Conservation (phyloP, 2,113 vertebrate genomes). For the Ptilorrhoa leucosticta region DNA sequence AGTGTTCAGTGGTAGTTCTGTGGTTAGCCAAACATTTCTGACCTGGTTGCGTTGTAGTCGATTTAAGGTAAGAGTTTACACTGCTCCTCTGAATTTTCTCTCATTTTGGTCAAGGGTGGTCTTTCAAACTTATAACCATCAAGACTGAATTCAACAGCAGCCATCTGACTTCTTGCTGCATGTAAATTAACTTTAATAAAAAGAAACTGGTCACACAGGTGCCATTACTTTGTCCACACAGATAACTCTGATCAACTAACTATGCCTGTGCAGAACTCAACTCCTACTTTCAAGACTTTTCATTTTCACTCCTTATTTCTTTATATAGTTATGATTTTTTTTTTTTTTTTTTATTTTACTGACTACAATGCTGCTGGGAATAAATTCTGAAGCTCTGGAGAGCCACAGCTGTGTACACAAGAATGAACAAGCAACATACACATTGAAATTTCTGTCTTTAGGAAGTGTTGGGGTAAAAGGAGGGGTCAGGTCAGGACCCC, state of each 20-base stretch:
- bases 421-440: background rate
- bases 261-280: background rate
- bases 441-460: background rate
- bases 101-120: background rate
- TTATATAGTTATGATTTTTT: background rate
- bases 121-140: background rate
- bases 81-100: background rate
- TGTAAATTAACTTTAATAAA: background rate
- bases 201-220: background rate
- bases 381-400: background rate
- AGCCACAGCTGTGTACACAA: background rate
- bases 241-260: background rate
- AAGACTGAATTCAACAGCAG: background rate
- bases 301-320: background rate
- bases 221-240: background rate
- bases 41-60: fast-evolving
- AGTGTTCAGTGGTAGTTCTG: background rate
- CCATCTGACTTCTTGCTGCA: background rate
- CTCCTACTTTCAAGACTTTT: background rate
- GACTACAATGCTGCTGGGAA: background rate
- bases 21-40: background rate
- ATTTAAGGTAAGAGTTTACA: background rate
- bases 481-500: background rate
- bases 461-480: background rate
- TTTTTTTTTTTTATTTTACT: background rate